A percentile compares a stretch with the other conserved stretches of the same genome.
Evolutionary conservation across 2,888 invertebrate species (phyloP).

Genomic region (Quadriops clusia): DNA sequence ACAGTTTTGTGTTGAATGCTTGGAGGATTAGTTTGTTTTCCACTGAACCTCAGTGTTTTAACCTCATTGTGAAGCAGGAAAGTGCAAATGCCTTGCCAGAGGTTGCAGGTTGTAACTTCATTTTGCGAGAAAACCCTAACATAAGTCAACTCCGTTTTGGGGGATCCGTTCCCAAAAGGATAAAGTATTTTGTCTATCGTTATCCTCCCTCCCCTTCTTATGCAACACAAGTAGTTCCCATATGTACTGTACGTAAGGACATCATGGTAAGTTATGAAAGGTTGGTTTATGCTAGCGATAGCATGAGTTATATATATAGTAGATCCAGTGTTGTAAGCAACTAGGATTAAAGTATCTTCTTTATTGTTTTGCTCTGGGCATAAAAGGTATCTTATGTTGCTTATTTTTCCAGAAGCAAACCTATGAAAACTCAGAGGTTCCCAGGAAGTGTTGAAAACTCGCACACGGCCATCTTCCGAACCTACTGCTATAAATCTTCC

Average conservation of each 20-base stretch:
- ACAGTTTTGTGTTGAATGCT: no score
- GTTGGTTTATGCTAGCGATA: no score
- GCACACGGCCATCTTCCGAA: slow-evolving; percentile 30
- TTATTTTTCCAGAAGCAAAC: no score
- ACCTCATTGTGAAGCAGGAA: slow-evolving; percentile 31
- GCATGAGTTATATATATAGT: no score
- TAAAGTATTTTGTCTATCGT: slow-evolving; percentile 27
- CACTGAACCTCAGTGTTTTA: slow-evolving; percentile 27
- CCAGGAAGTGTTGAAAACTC: slow-evolving; percentile 28
- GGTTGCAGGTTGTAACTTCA: slow-evolving; percentile 29
- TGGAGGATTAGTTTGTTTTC: no score
- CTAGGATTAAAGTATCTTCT: slow-evolving; percentile 8
- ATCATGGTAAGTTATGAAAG: no score
- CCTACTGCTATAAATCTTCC: slow-evolving; percentile 30
- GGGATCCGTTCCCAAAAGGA: slow-evolving; percentile 18
- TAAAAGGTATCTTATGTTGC: background rate
- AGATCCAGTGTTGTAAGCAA: slow-evolving; percentile 19
- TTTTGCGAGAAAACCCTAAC: slow-evolving; percentile 32
- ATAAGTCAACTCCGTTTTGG: slow-evolving; percentile 29
- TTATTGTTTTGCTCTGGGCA: slow-evolving; percentile 12
- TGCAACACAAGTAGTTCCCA: slow-evolving; percentile 31
- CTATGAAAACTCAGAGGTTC: no score
- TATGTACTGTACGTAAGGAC: slow-evolving; percentile 25
- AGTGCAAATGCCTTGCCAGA: slow-evolving; percentile 32
- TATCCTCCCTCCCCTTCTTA: slow-evolving; percentile 30